Base-by-base conservation (phyloP, 2,888 invertebrate genomes). In the Rosalia funebris region DNA sequence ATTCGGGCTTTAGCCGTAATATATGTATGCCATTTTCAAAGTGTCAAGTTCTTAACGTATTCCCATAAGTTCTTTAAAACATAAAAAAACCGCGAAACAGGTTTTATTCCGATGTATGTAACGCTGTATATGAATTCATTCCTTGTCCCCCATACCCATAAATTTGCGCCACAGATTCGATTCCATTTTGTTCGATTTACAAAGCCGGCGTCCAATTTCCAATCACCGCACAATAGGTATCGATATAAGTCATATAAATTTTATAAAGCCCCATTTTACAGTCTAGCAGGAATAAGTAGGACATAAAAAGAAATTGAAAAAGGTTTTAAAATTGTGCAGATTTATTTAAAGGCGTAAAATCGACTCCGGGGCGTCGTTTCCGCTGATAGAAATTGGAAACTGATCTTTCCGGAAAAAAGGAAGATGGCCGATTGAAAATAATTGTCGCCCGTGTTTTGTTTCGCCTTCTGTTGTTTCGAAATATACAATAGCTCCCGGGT, bases 381-480 rank as follows among this genome's bases (percentile, higher is more conserved):
- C 66, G 53, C 58, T 72, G 77, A 76, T 77, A 71, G 77, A 65
- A 77, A 78, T 61, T 58, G 72, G 71, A 71, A 69, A 69, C 69
- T 67, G 75, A 74, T 70, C 65, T 65, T 62, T 66, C 47, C 60
- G 57, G 69, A 71, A 73, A 73, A 72, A 72, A 72, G 69, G 66
- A 69, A 69, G 71, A 72, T 71, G 69, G 74, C 72, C 79, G 79
- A 80, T 80, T 80, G 79, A 81, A 81, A 81, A 81, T 81, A 80
- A 81, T 80, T 81, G 81, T 80, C 80, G 74, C 75, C 75, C 75
- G 75, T 75, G 75, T 77, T 77, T 77, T 75, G 74, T 72, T 73
- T 73, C 71, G 74, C 70, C 72, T 73, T 71, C 69, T 75, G 74
- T 73, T 75, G 76, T 75, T 75, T 71, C 72, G 65, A 72, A 65